Evolutionary conservation across 2,113 vertebrate species (phyloP), one percentile per base, ranked within the genome.

Genomic region (Sinocyclocheilus maitianheensis): DNA sequence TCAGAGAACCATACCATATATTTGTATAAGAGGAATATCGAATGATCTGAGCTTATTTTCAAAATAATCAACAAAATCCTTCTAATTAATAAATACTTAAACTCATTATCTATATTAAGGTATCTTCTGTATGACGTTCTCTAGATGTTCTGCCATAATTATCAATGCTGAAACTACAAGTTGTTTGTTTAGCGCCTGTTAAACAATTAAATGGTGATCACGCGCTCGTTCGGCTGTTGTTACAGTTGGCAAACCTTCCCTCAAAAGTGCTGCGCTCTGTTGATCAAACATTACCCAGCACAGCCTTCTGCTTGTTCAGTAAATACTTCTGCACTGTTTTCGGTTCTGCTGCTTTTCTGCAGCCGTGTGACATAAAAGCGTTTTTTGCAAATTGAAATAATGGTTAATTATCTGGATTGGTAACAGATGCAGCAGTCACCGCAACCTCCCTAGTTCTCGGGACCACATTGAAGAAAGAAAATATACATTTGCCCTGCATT

Each of bases 361-460:
- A 78, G 76, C 65, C 69, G 26, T 71, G 85, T 76, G 85, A 78
- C 77, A 86, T 62, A 83, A 26, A 48, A 62, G 12, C 60, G 83
- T 89, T 86, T 88, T 77, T 89, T 90, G 86, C 85, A 82, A 88
- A 86, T 78, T 88, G 84, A 48, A 78, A 89, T 84, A 88, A 63
- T 79, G 74, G 83, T 77, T 85, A 90, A 84, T 87, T 89, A 85
- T 82, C 34, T 78, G 80, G 89, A 94, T 93, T 90, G 90, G 89
- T 91, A 92, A 87, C 92, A 93, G 90, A 91, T 93, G 94, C 40
- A 26, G 67, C 63, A 78, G 0, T 65, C 11, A 46, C 84, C 34
- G 43, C 9, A 71, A 60, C 86, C 83, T 84, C 82, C 86, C 87
- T 80, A 55, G 76, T 85, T 63, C 79, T 71, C 51, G 30, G 37